Evolutionary conservation across 2,797 vertebrate species (phyloP), one percentile per base, ranked within the genome.

Genomic region (Hippopotamyrus pictus): DNA sequence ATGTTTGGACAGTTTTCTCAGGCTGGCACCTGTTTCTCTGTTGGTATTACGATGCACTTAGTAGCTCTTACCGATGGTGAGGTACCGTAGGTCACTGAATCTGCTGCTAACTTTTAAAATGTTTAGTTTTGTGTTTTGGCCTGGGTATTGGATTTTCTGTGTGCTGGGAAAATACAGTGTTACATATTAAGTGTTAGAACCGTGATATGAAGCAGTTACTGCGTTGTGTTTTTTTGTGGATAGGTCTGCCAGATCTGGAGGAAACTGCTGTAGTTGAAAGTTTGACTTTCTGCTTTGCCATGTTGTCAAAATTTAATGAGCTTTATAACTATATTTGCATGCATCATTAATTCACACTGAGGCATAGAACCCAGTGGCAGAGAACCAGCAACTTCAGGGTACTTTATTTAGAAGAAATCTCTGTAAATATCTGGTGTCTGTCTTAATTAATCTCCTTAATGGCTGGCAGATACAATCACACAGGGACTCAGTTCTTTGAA

Each of bases 401-500:
- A 29, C 51, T 87, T 54, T 37, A 79, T 57, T 54, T 41, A 44
- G 41, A 44, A 41, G 41, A 46, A 46, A 44, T 44, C 73, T 44
- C 37, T 19, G 37, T 79, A n/a, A 79, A n/a, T 44, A 79, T 79
- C 41, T 79, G 73, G 1, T 79, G 73, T 79, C 57, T 76, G 73
- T 82, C 46, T 86, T 11, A 53, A 33, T 86, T 44, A 37, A 93
- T 93, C 94, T 88, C 92, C 93, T 96, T 95, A 93, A 90, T 88
- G 90, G 90, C 92, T 88, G 0, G 90, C 96, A 99, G 98, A 96
- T 99, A 99, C 94, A 99, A 99, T 96, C 98, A 99, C 92, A 99
- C 98, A 0, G 98, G 98, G 94, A 99, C 98, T 12, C 98, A 99
- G 94, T 99, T 99, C 96, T 99, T 99, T 82, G 98, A 99, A 93